Evolutionary conservation across 2,888 invertebrate species (phyloP), one percentile per base, ranked within the genome.

Genomic region (Nephrotoma appendiculata): DNA sequence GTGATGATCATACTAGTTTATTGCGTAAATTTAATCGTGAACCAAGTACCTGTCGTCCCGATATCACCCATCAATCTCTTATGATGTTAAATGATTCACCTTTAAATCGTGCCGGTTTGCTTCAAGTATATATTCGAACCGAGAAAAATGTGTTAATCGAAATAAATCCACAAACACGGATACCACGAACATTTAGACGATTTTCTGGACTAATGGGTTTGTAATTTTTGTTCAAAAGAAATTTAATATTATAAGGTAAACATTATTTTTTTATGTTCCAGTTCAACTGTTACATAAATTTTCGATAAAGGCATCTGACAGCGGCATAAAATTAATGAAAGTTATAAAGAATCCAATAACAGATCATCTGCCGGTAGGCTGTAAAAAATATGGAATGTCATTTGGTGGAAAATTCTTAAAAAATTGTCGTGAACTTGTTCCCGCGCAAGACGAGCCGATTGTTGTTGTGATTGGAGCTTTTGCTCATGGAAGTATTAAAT

Each of bases 61-160:
- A 99, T 90, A 99, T 99, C 88, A 95, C 97, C 0, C 99, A 99
- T 91, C 99, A 99, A 91, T 99, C 99, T 90, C 93, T 99, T 15
- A 92, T 99, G 0, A 99, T 99, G 98, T 93, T 99, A 86, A 95
- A 99, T 93, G 99, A 99, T 91, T 98, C 98, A 88, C 99, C 99
- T 0, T 92, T 99, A 83, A 99, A 99, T 91, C 93, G 99, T 89
- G 98, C 99, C 84, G 99, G 98, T 0, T 92, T 98, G 19, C 92
- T 99, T n/a, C 99, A 99, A 94, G 98, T 99, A 2, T 98, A 98
- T 90, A 93, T 98, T 87, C 97, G 96, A 89, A 98, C 98, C 5
- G 96, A 95, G 89, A 96, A 96, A 90, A 98, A 98, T 93, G 97
- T 98, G 57, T 93, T 98, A 0, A 98, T 98, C 89, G 98, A 98